phyloP scores from a whole-genome alignment of 2,888 invertebrate species.

The Lissonota sp. region DNA sequence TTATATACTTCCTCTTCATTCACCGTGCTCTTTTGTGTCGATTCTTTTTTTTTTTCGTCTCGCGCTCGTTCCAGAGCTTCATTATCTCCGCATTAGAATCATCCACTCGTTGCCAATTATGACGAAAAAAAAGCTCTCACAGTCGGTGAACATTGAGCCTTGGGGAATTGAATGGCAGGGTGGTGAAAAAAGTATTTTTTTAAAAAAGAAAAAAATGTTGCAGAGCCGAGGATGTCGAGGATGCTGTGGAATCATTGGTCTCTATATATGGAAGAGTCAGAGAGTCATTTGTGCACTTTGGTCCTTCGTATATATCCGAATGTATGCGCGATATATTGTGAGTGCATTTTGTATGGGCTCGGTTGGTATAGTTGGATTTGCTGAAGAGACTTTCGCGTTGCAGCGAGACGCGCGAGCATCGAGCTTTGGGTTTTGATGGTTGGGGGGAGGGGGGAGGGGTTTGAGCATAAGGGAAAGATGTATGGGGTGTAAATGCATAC shows the following conservation, averaged over 20 bases:
- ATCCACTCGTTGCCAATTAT: constrained; percentile 56
- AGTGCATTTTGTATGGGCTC: constrained; percentile 47
- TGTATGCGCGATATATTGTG: constrained; percentile 48
- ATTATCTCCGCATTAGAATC: constrained; percentile 48
- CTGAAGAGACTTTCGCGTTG: constrained; percentile 39
- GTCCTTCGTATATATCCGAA: constrained; percentile 31
- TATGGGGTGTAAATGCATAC: constrained; percentile 23
- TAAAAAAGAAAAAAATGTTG: no score
- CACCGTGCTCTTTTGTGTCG: neutral
- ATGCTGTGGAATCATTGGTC: neutral
- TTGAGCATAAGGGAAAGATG: neutral
- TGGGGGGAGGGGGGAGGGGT: no score
- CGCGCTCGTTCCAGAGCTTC: neutral
- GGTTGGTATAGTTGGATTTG: constrained; percentile 40
- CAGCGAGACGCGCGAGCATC: constrained; percentile 2
- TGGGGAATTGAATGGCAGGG: constrained; percentile 50
- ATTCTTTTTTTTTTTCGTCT: neutral
- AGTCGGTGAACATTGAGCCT: constrained; percentile 43
- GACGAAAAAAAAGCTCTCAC: constrained; percentile 29
- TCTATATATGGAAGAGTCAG: constrained; percentile 25
- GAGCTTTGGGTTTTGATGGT: neutral
- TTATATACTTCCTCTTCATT: constrained; percentile 22
- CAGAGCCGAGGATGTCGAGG: constrained; percentile 6
- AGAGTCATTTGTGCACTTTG: constrained; percentile 17
- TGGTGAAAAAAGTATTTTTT: neutral